Conservation (phyloP, 2,113 vertebrate genomes). For the Herpetotheres cachinnans region DNA sequence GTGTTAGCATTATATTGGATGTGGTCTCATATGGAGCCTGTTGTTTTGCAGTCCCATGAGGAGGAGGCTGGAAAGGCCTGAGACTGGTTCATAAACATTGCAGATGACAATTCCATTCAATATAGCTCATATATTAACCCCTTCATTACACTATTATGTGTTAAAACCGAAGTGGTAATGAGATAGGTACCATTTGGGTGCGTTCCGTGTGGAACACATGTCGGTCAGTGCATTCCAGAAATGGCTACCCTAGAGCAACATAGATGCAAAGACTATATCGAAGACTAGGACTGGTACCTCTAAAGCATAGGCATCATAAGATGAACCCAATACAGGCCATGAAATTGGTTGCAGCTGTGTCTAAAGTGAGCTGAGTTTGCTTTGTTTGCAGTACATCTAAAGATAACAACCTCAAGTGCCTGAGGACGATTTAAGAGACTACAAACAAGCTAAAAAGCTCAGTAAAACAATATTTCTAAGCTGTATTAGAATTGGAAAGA, state of each 20-base stretch:
- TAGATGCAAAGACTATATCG: neutral
- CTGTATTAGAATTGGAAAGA: neutral
- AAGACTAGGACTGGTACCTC: neutral
- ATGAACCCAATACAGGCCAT: neutral
- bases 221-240: neutral
- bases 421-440: neutral
- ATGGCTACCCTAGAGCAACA: neutral
- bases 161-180: neutral
- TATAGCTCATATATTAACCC: neutral
- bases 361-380: neutral
- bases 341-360: neutral
- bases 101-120: neutral
- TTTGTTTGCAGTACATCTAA: neutral
- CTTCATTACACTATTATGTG: neutral
- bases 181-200: neutral
- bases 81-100: neutral
- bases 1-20: neutral
- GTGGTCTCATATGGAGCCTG: neutral
- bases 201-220: accelerated
- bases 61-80: neutral
- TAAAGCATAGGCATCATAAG: neutral
- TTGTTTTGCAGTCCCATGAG: accelerated
- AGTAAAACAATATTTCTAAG: neutral
- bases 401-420: neutral
- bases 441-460: neutral